These are phyloP conservation scores for Nesospiza acunhae DNA, from an alignment of 2,113 vertebrate species.

Conservation along the genomic window DNA sequence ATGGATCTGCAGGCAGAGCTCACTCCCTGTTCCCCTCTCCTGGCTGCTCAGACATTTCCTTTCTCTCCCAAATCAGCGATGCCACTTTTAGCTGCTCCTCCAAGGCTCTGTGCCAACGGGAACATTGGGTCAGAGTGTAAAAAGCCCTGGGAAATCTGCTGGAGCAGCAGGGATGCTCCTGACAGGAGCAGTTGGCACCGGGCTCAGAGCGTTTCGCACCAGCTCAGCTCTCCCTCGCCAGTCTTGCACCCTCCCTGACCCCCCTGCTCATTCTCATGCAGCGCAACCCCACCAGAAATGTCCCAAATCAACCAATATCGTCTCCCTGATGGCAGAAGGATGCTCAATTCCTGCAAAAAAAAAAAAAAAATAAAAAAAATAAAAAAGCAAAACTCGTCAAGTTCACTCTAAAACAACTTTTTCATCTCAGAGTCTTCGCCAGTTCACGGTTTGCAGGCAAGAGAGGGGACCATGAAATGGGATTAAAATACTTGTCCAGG, in stretches of 20 bases:
- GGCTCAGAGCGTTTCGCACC: neutral
- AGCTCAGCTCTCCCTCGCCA: neutral
- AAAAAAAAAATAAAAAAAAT: too few species aligned
- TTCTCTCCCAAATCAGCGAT: too few species aligned
- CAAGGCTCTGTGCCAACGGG: too few species aligned
- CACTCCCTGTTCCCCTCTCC: too few species aligned
- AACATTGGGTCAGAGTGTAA: too few species aligned
- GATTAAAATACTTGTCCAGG: neutral
- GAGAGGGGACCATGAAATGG: accelerated
- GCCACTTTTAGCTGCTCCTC: too few species aligned
- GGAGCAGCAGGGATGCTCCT: too few species aligned
- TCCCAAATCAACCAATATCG: accelerated
- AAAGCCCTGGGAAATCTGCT: too few species aligned
- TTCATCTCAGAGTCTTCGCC: neutral
- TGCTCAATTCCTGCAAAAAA: neutral
- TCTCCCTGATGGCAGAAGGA: neutral
- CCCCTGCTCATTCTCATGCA: neutral
- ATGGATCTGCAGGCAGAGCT: accelerated
- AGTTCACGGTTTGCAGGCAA: neutral
- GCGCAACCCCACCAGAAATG: neutral
- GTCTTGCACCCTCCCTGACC: conserved; percentile 1
- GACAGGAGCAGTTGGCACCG: neutral
- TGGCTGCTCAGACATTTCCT: too few species aligned
- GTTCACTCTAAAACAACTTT: neutral
- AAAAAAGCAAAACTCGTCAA: neutral